Base-by-base conservation (phyloP, 2,797 vertebrate species). In the Aeoliscus strigatus region DNA sequence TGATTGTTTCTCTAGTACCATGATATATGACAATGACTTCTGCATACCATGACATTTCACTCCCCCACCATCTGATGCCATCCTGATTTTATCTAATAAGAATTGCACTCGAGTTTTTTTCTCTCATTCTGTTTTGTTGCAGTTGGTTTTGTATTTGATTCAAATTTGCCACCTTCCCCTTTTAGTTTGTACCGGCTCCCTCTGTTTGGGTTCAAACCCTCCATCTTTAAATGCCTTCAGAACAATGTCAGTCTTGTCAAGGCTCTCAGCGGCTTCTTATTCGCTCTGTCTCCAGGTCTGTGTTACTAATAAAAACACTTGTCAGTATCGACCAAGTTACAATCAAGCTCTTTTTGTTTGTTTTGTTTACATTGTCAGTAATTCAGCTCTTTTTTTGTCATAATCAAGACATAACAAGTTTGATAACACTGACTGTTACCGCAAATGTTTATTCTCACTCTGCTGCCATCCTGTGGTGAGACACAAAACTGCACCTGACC, bases 291-390 rank as follows among this genome's bases (percentile, higher is more conserved):
- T 82, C 82, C 82, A 82, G 79, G 78, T 88, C 78, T 87, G 82
- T 86, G 79, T 88, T 87, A 84, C 75, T 86, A 88, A 88, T 87
- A 87, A 89, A 49, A 87, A 88, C 82, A 87, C 81, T 80, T 71
- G 79, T 88, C 85, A 83, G 81, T 84, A 86, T 87, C 75, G 59
- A 80, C 61, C 64, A 14, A 57, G 45, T 51, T 60, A 61, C 39
- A 70, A 50, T 61, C 47, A 31, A 35, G 52, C 65, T 66, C 66
- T 14, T 63, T 58, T 62, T 72, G 6, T 77, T 74, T 57, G n/a
- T n/a, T n/a, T n/a, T n/a, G n/a, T n/a, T n/a, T n/a, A n/a, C 31
- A n/a, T 50, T 30, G 12, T 14, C 4, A 8, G 18, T 50, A 14
- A 26, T 27, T 12, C 18, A 32, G 29, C 15, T 11, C 3, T 15